Evolutionary conservation across 1,140 invertebrate genomes (phyloP).

Genomic region (Phthorimaea operculella): DNA sequence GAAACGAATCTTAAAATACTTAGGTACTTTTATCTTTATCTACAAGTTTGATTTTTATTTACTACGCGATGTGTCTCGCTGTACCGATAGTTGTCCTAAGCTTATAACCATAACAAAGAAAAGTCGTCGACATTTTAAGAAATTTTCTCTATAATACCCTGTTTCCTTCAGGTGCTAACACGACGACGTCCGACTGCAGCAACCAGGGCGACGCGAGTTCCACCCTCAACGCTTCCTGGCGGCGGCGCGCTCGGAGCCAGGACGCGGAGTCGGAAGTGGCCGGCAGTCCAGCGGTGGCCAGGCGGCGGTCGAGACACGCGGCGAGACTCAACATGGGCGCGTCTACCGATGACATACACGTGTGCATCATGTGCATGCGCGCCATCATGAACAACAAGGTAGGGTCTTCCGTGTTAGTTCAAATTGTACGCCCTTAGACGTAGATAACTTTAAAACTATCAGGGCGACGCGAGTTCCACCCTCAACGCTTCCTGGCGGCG

Average conservation of each 20-base stretch:
- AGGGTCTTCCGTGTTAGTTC: conserved; percentile 9
- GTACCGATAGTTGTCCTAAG: too few species aligned
- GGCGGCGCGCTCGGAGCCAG: conserved; percentile 37
- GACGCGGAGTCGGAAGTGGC: conserved; percentile 39
- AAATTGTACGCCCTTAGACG: too few species aligned
- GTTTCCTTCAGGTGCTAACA: conserved; percentile 32
- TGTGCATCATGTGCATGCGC: conserved; percentile 98
- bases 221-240: conserved; percentile 33
- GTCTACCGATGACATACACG: conserved; percentile 98
- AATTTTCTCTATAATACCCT: neutral
- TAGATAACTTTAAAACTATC: conserved; percentile 16
- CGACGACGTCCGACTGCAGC: conserved; percentile 53
- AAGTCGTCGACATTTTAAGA: neutral
- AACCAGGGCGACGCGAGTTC: conserved; percentile 29
- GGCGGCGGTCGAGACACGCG: conserved; percentile 82
- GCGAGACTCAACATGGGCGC: conserved; percentile 96
- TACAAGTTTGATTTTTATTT: too few species aligned
- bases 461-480: conserved; percentile 28
- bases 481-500: conserved; percentile 38
- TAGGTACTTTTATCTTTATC: too few species aligned
- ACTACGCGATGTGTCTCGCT: too few species aligned
- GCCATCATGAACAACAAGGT: conserved; percentile 99
- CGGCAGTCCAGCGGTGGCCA: conserved; percentile 45
- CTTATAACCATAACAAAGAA: too few species aligned
- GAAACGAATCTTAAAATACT: too few species aligned